phyloP scores from a whole-genome alignment of 2,113 vertebrate species.

The Oplegnathus fasciatus region DNA sequence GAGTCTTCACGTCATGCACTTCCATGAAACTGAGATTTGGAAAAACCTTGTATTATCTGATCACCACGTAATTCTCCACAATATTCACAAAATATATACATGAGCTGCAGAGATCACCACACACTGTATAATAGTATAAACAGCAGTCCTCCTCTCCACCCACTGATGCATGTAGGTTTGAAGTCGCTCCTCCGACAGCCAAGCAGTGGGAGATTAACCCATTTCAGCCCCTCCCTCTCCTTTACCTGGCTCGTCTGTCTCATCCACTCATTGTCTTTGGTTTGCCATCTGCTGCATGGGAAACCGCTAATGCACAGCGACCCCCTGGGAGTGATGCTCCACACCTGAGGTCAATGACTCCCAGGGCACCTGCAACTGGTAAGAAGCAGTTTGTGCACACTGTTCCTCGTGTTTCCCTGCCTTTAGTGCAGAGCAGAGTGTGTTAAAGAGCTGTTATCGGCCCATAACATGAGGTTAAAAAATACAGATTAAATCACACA shows the following conservation, averaged over 20 bases:
- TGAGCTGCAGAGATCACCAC: not conserved
- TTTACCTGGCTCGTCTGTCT: slow-evolving; percentile 68
- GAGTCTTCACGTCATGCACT: slow-evolving; percentile 18
- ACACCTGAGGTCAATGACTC: slow-evolving; percentile 75
- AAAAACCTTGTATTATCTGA: not conserved
- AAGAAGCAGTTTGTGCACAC: slow-evolving; percentile 37
- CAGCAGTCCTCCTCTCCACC: not conserved
- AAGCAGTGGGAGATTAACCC: slow-evolving; percentile 53
- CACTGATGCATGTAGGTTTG: slow-evolving; percentile 8
- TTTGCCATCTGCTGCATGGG: slow-evolving; percentile 73
- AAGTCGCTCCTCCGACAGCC: not conserved
- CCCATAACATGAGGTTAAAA: not conserved
- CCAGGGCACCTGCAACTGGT: slow-evolving; percentile 63
- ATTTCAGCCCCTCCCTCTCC: slow-evolving; percentile 40
- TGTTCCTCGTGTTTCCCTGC: not conserved
- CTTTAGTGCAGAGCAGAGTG: not conserved
- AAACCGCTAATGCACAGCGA: slow-evolving; percentile 53
- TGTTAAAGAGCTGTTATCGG: not conserved
- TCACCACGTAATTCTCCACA: not conserved
- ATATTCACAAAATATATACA: not conserved
- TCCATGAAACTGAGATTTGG: slow-evolving; percentile 1
- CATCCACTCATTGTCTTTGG: slow-evolving; percentile 70
- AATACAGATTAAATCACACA: not conserved
- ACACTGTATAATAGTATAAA: not conserved
- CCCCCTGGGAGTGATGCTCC: slow-evolving; percentile 57